Percentiles rank a stretch among this genome's conserved stretches.
phyloP scores from a whole-genome alignment of 2,113 vertebrate species.

The Ploceus nigricollis region DNA sequence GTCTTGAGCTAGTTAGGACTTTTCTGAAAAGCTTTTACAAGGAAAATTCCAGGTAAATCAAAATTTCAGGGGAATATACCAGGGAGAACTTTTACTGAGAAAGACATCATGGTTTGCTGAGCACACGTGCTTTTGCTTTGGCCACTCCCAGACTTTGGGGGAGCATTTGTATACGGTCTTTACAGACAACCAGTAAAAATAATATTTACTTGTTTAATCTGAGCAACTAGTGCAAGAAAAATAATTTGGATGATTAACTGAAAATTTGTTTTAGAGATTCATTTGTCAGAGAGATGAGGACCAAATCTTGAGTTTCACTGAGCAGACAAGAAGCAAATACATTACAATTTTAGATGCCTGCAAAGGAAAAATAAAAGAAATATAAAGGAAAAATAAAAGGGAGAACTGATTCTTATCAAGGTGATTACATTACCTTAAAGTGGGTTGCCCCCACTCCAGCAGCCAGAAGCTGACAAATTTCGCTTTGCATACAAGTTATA shows the following conservation, averaged over 20 bases:
- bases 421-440: background rate
- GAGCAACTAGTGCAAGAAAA: background rate
- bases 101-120: background rate
- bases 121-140: fast-evolving
- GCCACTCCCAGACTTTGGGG: background rate
- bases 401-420: background rate
- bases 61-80: background rate
- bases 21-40: background rate
- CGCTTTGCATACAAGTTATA: background rate
- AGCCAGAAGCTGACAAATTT: background rate
- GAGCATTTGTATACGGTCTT: background rate
- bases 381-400: background rate
- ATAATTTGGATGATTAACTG: background rate
- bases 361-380: background rate
- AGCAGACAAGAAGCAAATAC: background rate
- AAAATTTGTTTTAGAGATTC: background rate
- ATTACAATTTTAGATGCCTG: background rate
- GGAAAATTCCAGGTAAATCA: background rate
- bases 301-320: background rate
- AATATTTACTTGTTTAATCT: background rate
- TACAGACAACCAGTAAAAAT: background rate
- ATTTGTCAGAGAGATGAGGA: background rate
- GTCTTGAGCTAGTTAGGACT: background rate
- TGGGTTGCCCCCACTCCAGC: background rate
- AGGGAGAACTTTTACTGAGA: background rate